phyloP scores from a whole-genome alignment of 2,113 vertebrate genomes.

The Nanorana parkeri region DNA sequence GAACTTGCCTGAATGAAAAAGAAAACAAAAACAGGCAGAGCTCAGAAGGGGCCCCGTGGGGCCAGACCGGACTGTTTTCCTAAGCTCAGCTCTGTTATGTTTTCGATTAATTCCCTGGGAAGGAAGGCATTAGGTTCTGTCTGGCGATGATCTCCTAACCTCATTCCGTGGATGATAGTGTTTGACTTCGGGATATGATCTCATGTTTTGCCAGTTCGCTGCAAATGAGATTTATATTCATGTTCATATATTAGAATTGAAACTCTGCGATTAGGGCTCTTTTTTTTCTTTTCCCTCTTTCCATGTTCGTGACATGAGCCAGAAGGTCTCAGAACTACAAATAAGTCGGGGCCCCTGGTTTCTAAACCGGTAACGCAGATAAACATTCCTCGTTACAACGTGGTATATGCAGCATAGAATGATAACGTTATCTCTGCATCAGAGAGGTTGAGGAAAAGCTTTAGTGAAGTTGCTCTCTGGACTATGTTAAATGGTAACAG shows the following conservation, averaged over 20 bases:
- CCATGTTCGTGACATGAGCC: conserved; percentile 9
- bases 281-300: neutral
- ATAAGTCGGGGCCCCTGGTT: neutral
- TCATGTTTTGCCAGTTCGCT: conserved; percentile 37
- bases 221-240: conserved; percentile 30
- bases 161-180: conserved; percentile 14
- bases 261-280: conserved; percentile 9
- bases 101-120: conserved; percentile 46
- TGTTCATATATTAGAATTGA: conserved; percentile 15
- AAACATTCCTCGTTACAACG: neutral
- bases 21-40: conserved; percentile 28
- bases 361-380: neutral
- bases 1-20: conserved; percentile 11
- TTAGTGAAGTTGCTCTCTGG: too few relatives aligned
- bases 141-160: conserved; percentile 34
- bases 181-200: conserved; percentile 20
- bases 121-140: conserved; percentile 36
- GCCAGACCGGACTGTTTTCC: conserved; percentile 36
- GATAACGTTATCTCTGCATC: neutral
- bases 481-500: too few relatives aligned
- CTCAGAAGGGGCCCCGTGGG: conserved; percentile 17
- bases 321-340: conserved; percentile 14
- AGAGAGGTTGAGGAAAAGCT: neutral
- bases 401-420: neutral
- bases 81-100: conserved; percentile 33